Base-by-base conservation (phyloP, 1,140 invertebrate genomes). In the Mya arenaria region DNA sequence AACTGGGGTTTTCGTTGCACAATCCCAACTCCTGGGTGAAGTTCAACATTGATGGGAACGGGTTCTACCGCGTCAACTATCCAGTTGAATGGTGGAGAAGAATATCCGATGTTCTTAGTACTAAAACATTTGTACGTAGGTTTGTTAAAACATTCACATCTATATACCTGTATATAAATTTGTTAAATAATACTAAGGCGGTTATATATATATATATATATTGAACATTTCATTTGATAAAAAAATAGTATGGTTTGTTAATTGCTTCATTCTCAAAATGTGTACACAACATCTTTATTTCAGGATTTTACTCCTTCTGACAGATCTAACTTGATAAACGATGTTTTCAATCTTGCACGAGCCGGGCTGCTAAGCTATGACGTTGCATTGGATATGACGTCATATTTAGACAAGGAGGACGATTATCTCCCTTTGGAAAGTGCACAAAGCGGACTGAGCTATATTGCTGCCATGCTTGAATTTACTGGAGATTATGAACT, bases 61-160 rank as follows among this genome's bases (percentile, higher is more conserved):
- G 97, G 1, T 98, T 96, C 89, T 98, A 97, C 91, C 94, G 97
- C 55, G 96, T 98, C 0, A 97, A 97, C 90, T 98, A 98, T 66
- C 87, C 89, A 30, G 60, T 83, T 25, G 60, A 23, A 8, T 75
- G 84, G 68, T 91, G 97, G 97, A 86, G 94, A 32, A 91, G 89
- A 2, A 90, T 98, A 1, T 93, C 92, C 5, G 34, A 58, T 3
- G 77, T 36, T 4, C 77, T 80, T 34, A 32, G 48, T 5, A 30
- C 5, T 1, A 37, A 55, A 10, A 80, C 4, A 15, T 69, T 32
- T 1, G 73, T 75, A 60, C 17, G 72, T n/a, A n/a, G n/a, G n/a
- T n/a, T n/a, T n/a, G n/a, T n/a, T n/a, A n/a, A n/a, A n/a, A n/a
- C n/a, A n/a, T n/a, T n/a, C n/a, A n/a, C n/a, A n/a, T n/a, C n/a